Evolutionary conservation across 2,797 vertebrate genomes (phyloP).

Genomic region (Toxotes lorentzi): DNA sequence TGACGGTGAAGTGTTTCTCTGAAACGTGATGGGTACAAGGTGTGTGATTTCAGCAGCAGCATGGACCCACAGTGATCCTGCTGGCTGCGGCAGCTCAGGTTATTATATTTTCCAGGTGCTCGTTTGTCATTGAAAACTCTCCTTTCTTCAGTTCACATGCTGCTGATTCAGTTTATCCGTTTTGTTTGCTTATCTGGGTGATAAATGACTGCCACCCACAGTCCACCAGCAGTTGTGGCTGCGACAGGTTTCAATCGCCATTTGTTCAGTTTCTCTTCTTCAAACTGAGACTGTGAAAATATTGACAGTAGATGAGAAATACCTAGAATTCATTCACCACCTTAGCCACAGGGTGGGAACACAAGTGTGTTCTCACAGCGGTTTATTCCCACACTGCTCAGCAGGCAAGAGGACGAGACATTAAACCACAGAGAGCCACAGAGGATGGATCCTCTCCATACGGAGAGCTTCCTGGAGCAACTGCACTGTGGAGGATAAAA

Average conservation of each 20-base stretch:
- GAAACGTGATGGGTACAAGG: background rate
- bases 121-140: background rate
- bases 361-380: background rate
- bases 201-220: background rate
- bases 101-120: background rate
- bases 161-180: background rate
- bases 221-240: background rate
- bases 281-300: conserved; percentile 27
- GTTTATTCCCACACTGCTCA: background rate
- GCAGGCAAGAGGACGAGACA: background rate
- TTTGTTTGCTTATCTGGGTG: conserved; percentile 9
- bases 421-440: background rate
- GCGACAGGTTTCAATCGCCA: background rate
- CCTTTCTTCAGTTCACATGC: background rate
- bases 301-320: conserved; percentile 62
- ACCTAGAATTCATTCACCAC: background rate
- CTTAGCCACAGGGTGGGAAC: background rate
- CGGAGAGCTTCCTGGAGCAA: background rate
- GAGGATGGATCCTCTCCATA: background rate
- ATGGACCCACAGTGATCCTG: background rate
- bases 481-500: background rate
- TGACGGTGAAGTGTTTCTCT: background rate
- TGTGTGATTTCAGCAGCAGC: background rate
- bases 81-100: background rate
- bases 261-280: background rate